Evolutionary conservation across 2,888 invertebrate genomes (phyloP), one percentile per base, ranked within the genome.

Genomic region (Stegana nigrithorax): DNA sequence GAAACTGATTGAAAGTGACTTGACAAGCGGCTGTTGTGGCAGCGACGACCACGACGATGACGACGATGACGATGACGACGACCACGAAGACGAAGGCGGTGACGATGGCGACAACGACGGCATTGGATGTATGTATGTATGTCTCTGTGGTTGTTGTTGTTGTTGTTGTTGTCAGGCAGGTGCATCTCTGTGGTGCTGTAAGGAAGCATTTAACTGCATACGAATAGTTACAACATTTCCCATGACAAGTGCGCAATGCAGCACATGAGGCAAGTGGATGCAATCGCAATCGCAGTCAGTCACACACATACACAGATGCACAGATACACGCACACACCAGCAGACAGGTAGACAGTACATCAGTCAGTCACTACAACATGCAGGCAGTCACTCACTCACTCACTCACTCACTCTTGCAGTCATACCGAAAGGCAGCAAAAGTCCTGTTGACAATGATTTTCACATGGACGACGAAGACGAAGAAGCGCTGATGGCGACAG

Each of bases 91-190:
- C 47, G 51, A n/a, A 63, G 59, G 53, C 63, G 14, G 19, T 63
- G 67, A 63, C 51, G 60, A 67, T 10, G 10, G 10, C 29, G 10
- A 29, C 29, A 29, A 29, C 29, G 10, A 29, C 29, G 10, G 17
- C 39, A 6, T 39, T 39, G 2, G 5, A 4, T 1, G 5, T 39
- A 39, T 8, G 12, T 17, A n/a, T 53, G 53, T 32, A n/a, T 29
- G 10, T 53, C 32, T 23, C n/a, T 50, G 23, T 19, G 10, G 32
- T 23, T 47, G 27, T 29, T 53, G 51, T 19, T 66, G 69, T 60
- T 66, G 69, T 69, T 69, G 69, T 66, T 65, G 68, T 63, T 68
- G 66, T 55, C 39, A 47, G 63, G 66, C 68, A 68, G 66, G 63
- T 68, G 68, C 64, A 59, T 47, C 59, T 59, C n/a, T 59, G 59